Percentiles rank a stretch among this genome's conserved stretches.
These are phyloP conservation scores for Seriola quinqueradiata DNA, from an alignment of 2,113 vertebrate genomes.

Conservation along the genomic window DNA sequence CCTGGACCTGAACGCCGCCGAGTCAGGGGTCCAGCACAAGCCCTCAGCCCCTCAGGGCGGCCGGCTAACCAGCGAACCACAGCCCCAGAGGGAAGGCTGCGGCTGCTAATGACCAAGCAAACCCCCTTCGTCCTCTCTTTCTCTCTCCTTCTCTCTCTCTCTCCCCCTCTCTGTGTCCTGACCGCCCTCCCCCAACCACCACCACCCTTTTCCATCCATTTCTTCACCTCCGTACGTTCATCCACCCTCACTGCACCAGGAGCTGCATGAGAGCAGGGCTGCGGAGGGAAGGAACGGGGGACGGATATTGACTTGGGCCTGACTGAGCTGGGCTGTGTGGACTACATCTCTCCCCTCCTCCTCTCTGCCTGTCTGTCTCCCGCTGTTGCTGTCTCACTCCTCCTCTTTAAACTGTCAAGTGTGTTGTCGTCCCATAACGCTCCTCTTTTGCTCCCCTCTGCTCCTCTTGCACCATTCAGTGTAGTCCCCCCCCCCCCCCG, in stretches of 20 bases:
- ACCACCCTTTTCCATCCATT: slow-evolving; percentile 40
- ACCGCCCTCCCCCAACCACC: slow-evolving; percentile 20
- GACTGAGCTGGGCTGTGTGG: slow-evolving; percentile 77
- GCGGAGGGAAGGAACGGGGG: slow-evolving; percentile 46
- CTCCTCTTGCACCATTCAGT: slow-evolving; percentile 43
- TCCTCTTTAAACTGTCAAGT: slow-evolving; percentile 51
- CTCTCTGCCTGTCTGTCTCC: slow-evolving; percentile 24
- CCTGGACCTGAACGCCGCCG: slow-evolving; percentile 98
- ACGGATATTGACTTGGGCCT: slow-evolving; percentile 51
- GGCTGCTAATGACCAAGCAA: slow-evolving; percentile 95
- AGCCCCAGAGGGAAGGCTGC: slow-evolving; percentile 98
- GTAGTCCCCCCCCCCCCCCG: slow-evolving; percentile 16
- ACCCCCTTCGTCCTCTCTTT: slow-evolving; percentile 37
- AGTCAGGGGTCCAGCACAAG: slow-evolving; percentile 99
- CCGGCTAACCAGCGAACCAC: slow-evolving; percentile 96
- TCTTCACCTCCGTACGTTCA: slow-evolving; percentile 42
- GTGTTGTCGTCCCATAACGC: slow-evolving; percentile 42
- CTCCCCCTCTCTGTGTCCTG: slow-evolving; percentile 24
- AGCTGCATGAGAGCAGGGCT: slow-evolving; percentile 54
- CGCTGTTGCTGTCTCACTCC: slow-evolving; percentile 29
- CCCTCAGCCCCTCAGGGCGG: slow-evolving; percentile 97
- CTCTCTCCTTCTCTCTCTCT: slow-evolving; percentile 4
- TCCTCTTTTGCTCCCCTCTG: slow-evolving; percentile 19
- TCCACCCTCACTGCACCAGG: slow-evolving; percentile 54
- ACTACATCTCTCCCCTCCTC: slow-evolving; percentile 83